Evolutionary conservation across 2,888 invertebrate genomes (phyloP).

Genomic region (Drosophila paranaensis): DNA sequence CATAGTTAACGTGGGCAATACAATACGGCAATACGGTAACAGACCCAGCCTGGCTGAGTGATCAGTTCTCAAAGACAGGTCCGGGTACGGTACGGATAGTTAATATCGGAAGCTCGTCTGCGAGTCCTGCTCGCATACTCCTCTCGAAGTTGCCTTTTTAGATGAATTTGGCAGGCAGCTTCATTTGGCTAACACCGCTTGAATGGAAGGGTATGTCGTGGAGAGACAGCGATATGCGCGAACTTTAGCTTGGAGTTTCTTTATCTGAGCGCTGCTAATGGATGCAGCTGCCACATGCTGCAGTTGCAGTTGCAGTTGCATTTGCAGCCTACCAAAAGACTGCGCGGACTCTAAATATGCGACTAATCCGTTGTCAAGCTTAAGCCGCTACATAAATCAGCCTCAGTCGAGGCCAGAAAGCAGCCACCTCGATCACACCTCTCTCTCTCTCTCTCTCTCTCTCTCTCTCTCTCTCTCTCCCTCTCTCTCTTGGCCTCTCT

Average conservation of each 20-base stretch:
- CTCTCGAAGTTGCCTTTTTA: too few species aligned
- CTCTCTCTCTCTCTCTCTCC: conserved; percentile 5
- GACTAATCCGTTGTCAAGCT: conserved; percentile 78
- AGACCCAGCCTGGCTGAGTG: too few species aligned
- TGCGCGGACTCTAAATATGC: conserved; percentile 57
- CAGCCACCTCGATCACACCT: conserved; percentile 27
- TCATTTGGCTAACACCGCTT: conserved; percentile 2
- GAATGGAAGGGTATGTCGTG: conserved; percentile 25
- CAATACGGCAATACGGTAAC: too few species aligned
- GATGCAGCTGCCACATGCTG: conserved; percentile 74
- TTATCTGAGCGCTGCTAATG: conserved; percentile 73
- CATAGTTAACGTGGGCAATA: too few species aligned
- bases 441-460: conserved; percentile 10
- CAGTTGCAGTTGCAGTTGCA: conserved; percentile 62
- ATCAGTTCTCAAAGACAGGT: too few species aligned
- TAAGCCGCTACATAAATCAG: conserved; percentile 75
- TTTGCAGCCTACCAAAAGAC: conserved; percentile 34
- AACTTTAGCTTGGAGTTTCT: conserved; percentile 53
- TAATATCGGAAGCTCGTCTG: too few species aligned
- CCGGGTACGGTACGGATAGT: too few species aligned
- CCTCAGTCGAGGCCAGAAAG: conserved; percentile 40
- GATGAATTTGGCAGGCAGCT: too few species aligned
- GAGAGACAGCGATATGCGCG: not conserved
- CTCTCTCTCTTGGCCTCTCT: not conserved
- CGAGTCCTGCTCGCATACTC: too few species aligned